Percentiles rank a stretch among this genome's conserved stretches.
phyloP scores from a whole-genome alignment of 2,797 vertebrate genomes.

The Lepus oiostolus region DNA sequence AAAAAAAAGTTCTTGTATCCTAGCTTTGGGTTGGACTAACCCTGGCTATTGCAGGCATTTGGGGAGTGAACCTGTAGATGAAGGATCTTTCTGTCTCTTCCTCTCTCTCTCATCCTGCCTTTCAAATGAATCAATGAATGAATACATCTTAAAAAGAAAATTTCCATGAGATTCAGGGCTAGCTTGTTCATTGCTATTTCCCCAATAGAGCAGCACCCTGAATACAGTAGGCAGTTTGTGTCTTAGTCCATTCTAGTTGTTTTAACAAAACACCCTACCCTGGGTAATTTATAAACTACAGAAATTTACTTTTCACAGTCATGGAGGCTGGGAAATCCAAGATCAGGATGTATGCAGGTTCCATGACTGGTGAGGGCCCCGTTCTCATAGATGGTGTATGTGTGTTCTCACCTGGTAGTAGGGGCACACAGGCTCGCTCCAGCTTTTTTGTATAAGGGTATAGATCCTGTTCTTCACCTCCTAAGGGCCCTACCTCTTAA shows the following conservation, averaged over 20 bases:
- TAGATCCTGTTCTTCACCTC: neutral
- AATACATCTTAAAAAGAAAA: neutral
- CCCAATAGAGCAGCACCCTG: neutral
- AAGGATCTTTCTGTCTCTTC: too few species aligned
- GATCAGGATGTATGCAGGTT: neutral
- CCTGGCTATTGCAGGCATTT: too few species aligned
- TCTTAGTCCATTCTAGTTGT: neutral
- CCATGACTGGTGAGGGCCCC: neutral
- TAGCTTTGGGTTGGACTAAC: too few species aligned
- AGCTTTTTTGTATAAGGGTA: neutral
- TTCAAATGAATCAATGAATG: too few species aligned
- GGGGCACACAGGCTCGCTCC: neutral
- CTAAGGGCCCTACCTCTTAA: neutral
- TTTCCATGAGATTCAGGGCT: neutral
- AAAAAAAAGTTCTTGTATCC: too few species aligned
- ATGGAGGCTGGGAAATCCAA: neutral
- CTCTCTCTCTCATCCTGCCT: too few species aligned
- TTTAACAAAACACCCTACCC: neutral
- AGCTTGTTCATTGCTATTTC: neutral
- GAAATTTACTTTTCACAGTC: neutral
- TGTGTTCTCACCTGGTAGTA: neutral
- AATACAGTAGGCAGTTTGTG: neutral
- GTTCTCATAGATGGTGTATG: neutral
- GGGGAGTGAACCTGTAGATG: too few species aligned
- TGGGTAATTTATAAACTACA: neutral